These are phyloP conservation scores for Axea sp. DNA, from an alignment of 2,888 invertebrate genomes.

Conservation along the genomic window DNA sequence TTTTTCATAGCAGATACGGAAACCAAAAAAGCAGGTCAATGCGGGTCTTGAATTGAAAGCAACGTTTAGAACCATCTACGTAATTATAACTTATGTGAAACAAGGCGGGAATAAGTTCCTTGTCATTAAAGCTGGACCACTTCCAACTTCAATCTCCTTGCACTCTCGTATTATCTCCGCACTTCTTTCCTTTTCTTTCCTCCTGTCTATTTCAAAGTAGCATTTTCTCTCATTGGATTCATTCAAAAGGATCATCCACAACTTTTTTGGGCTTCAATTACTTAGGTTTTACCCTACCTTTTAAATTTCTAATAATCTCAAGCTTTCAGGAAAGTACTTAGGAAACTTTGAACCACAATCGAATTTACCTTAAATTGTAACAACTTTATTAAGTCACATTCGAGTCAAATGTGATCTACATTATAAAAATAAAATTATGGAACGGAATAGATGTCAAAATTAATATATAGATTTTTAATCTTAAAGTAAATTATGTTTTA, in stretches of 20 bases:
- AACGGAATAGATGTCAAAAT: constrained; percentile 6
- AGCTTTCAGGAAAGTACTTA: constrained; percentile 53
- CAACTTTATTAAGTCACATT: constrained; percentile 45
- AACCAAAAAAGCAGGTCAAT: constrained; percentile 44
- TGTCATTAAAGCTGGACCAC: constrained; percentile 66
- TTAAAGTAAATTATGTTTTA: too few relatives aligned
- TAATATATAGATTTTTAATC: background rate
- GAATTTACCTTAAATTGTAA: constrained; percentile 39
- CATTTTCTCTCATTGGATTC: constrained; percentile 55
- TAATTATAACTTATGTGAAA: constrained; percentile 68
- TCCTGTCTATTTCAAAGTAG: constrained; percentile 6
- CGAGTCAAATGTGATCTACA: constrained; percentile 25
- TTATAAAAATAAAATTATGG: constrained; percentile 3
- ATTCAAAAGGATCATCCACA: constrained; percentile 58
- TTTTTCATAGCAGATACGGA: constrained; percentile 44
- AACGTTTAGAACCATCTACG: constrained; percentile 58
- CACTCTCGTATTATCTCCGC: constrained; percentile 53
- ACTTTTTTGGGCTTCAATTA: constrained; percentile 60
- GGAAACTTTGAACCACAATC: constrained; percentile 50
- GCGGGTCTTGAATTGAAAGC: constrained; percentile 41
- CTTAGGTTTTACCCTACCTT: constrained; percentile 47
- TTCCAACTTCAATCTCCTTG: constrained; percentile 65
- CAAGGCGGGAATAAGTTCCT: constrained; percentile 63
- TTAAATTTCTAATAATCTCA: constrained; percentile 50
- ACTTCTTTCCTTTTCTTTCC: constrained; percentile 42